Conservation (phyloP, 2,797 vertebrate genomes). For the Esox masquinongy region DNA sequence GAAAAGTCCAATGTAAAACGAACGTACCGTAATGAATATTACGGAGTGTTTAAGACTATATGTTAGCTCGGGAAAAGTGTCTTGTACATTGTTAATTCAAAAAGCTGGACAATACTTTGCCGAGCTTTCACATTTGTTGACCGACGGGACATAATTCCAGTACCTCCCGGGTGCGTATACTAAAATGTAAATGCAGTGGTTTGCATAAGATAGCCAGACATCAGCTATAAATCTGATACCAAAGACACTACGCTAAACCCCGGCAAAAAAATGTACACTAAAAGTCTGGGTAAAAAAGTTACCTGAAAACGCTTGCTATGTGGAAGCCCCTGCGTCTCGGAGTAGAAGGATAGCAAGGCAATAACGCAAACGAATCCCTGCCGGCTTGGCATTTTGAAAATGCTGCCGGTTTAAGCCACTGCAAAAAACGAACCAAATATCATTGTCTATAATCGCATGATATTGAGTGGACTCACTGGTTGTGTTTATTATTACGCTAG, state of each 20-base stretch:
- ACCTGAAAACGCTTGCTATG: slow-evolving; percentile 33
- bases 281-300: slow-evolving; percentile 2
- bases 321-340: not conserved
- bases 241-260: not conserved
- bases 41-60: too few species aligned
- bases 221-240: not conserved
- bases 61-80: too few species aligned
- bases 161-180: too few species aligned
- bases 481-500: slow-evolving; percentile 18
- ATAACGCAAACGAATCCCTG: not conserved
- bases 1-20: too few species aligned
- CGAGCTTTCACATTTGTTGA: too few species aligned
- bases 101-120: too few species aligned
- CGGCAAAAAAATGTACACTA: not conserved
- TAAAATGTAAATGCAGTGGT: not conserved
- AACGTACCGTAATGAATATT: too few species aligned
- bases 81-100: too few species aligned
- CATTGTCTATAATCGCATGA: not conserved
- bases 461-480: not conserved
- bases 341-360: not conserved
- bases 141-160: too few species aligned
- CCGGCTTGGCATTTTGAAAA: not conserved
- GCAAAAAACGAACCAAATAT: not conserved
- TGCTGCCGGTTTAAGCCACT: not conserved
- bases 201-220: not conserved